phyloP scores from a whole-genome alignment of 2,888 invertebrate genomes.

The Arenicola marina region DNA sequence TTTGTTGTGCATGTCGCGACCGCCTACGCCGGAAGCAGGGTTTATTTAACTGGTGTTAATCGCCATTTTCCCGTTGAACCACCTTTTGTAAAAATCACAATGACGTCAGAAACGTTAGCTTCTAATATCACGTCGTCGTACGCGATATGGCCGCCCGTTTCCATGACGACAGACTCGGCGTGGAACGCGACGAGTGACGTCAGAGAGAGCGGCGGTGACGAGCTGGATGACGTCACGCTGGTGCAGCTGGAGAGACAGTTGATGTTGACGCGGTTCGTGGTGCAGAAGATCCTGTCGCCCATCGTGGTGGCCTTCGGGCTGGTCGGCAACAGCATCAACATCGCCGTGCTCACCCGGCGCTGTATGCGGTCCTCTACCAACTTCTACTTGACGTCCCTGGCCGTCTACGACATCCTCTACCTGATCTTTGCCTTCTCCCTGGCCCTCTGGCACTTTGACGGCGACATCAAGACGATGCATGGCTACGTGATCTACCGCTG shows the following conservation, averaged over 20 bases:
- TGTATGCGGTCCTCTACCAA: slow-evolving; percentile 57
- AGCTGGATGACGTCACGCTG: background rate
- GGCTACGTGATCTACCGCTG: slow-evolving; percentile 46
- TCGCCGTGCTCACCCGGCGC: slow-evolving; percentile 51
- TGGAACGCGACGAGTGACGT: too few species aligned
- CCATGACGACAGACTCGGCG: too few species aligned
- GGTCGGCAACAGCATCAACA: slow-evolving; percentile 53
- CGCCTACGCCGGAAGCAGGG: too few species aligned
- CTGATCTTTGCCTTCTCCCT: slow-evolving; percentile 66
- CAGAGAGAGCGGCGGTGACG: too few species aligned
- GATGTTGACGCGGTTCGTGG: slow-evolving; percentile 38
- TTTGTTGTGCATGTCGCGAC: too few species aligned
- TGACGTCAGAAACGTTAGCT: too few species aligned
- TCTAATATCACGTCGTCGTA: too few species aligned
- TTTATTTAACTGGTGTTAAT: too few species aligned
- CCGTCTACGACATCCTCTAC: slow-evolving; percentile 74
- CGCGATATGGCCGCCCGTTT: too few species aligned
- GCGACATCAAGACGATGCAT: background rate
- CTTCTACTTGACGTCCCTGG: slow-evolving; percentile 73
- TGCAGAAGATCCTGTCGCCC: slow-evolving; percentile 46
- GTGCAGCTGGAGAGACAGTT: background rate
- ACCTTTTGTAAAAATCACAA: too few species aligned
- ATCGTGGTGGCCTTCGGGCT: slow-evolving; percentile 49
- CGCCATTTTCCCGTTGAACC: too few species aligned
- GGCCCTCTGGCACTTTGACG: slow-evolving; percentile 19